Evolutionary conservation across 2,113 vertebrate genomes (phyloP).

Genomic region (Dromiciops gliroides): DNA sequence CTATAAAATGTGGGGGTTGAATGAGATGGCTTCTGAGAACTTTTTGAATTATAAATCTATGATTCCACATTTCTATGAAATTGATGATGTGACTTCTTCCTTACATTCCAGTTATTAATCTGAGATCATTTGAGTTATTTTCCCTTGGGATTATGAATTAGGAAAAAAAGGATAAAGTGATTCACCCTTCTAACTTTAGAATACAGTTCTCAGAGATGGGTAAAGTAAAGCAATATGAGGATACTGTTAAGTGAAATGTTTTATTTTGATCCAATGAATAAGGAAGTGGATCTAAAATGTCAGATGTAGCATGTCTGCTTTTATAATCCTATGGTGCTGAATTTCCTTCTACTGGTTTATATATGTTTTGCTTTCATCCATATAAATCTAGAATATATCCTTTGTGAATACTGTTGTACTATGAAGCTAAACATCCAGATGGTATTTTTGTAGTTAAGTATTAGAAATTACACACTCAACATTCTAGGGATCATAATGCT

Average conservation of each 20-base stretch:
- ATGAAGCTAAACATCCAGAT: constrained; percentile 20
- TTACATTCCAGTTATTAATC: no score
- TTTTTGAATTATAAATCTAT: no score
- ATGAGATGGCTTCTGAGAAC: no score
- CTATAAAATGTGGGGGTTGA: no score
- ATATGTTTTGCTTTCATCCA: constrained; percentile 29
- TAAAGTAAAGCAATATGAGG: not conserved
- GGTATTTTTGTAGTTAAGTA: constrained; percentile 32
- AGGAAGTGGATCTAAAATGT: not conserved
- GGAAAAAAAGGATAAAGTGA: no score
- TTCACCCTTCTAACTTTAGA: no score
- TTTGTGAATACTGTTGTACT: not conserved
- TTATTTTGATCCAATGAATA: constrained; percentile 5
- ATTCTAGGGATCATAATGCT: constrained; percentile 3
- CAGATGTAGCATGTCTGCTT: constrained; percentile 22
- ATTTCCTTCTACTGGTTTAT: constrained; percentile 40
- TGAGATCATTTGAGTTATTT: no score
- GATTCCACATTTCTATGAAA: no score
- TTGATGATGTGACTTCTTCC: no score
- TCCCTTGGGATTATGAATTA: no score
- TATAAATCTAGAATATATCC: constrained; percentile 26
- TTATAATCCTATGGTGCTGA: constrained; percentile 8
- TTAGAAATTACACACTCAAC: not conserved
- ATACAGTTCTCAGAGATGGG: not conserved
- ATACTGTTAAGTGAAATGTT: not conserved